A percentile compares a stretch with the other conserved stretches of the same genome.
Evolutionary conservation across 2,113 vertebrate genomes (phyloP).

Genomic region (Pollachius pollachius): DNA sequence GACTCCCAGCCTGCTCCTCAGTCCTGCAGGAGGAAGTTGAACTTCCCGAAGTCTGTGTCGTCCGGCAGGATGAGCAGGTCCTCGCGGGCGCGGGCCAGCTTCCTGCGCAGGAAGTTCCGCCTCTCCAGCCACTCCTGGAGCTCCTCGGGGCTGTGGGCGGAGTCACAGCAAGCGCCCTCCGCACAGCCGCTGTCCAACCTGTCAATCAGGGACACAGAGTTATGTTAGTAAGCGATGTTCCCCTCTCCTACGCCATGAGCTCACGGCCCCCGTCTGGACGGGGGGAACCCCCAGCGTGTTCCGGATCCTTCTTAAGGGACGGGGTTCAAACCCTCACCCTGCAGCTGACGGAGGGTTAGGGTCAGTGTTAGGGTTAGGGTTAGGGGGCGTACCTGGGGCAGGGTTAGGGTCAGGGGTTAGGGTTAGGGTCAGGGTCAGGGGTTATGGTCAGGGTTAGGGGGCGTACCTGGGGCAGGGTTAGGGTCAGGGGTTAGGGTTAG

Average conservation of each 20-base stretch:
- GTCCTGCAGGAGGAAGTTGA: constrained; percentile 88
- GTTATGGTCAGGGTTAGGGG: constrained; percentile 77
- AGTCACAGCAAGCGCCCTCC: constrained; percentile 87
- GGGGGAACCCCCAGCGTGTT: no score
- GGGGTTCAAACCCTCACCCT: no score
- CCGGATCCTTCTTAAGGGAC: no score
- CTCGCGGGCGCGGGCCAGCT: constrained; percentile 86
- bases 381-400: constrained; percentile 73
- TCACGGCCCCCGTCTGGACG: no score
- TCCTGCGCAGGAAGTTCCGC: constrained; percentile 84
- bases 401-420: constrained; percentile 74
- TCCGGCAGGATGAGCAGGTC: constrained; percentile 88
- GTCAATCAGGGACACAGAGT: constrained; percentile 23
- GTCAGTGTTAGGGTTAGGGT: no score
- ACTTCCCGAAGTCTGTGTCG: constrained; percentile 92
- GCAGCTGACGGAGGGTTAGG: constrained; percentile 51
- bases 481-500: constrained; percentile 29
- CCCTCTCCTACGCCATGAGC: no score
- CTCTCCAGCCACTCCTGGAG: constrained; percentile 89
- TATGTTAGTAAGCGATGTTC: background rate
- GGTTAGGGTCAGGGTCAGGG: constrained; percentile 43
- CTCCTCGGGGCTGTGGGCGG: constrained; percentile 86
- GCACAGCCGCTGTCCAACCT: constrained; percentile 72
- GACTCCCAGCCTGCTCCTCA: constrained; percentile 19
- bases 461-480: constrained; percentile 76